Conservation (phyloP, 2,888 invertebrate genomes). For the Cabera pusaria region DNA sequence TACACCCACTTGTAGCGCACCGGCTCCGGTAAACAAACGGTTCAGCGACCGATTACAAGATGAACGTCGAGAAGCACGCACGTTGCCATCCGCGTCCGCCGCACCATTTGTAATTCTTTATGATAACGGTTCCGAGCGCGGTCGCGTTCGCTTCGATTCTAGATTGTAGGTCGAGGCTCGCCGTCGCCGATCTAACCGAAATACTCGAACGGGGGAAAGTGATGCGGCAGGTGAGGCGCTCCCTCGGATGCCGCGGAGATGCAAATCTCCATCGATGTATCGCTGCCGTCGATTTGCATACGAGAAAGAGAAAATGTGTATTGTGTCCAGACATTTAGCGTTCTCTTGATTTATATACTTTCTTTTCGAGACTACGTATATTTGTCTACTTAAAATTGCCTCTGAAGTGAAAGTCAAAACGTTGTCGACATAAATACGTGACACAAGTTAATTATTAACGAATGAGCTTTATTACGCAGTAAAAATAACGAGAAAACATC, state of each 20-base stretch:
- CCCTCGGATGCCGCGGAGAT: slow-evolving; percentile 11
- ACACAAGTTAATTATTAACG: slow-evolving; percentile 37
- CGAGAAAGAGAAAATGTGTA: slow-evolving; percentile 62
- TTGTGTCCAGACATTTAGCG: slow-evolving; percentile 41
- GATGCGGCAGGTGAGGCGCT: slow-evolving; percentile 34
- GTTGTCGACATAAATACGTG: slow-evolving; percentile 50
- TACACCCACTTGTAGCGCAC: slow-evolving; percentile 65
- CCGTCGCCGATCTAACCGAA: slow-evolving; percentile 50
- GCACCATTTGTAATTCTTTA: slow-evolving; percentile 74
- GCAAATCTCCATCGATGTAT: slow-evolving; percentile 14
- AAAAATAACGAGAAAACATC: neutral
- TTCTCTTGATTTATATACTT: slow-evolving; percentile 67
- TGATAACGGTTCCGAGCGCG: slow-evolving; percentile 72
- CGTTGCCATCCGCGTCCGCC: slow-evolving; percentile 48
- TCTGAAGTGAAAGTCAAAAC: slow-evolving; percentile 65
- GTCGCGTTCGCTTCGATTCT: slow-evolving; percentile 58
- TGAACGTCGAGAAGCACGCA: slow-evolving; percentile 51
- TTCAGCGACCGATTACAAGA: slow-evolving; percentile 79
- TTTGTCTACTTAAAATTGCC: slow-evolving; percentile 57
- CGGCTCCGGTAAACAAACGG: slow-evolving; percentile 79
- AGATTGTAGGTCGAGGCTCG: slow-evolving; percentile 66
- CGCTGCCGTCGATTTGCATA: slow-evolving; percentile 34
- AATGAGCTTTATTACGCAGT: slow-evolving; percentile 15
- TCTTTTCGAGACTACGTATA: slow-evolving; percentile 57
- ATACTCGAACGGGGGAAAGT: slow-evolving; percentile 39